phyloP scores from a whole-genome alignment of 1,140 invertebrate genomes.

The Dermatophagoides farinae region DNA sequence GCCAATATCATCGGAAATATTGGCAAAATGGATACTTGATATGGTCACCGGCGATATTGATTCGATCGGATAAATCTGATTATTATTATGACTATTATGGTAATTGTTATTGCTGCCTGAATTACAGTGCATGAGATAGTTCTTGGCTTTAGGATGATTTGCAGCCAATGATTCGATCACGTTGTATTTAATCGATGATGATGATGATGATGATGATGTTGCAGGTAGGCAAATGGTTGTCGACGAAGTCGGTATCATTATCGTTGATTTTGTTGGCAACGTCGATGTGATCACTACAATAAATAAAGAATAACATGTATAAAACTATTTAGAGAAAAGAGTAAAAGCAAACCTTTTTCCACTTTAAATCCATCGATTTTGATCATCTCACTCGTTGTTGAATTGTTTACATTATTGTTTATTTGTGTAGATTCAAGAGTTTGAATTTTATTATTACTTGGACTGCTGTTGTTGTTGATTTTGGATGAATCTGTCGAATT shows the following conservation, averaged over 20 bases:
- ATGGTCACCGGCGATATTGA: neutral
- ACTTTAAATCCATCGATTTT: neutral
- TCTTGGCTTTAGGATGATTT: too few relatives aligned
- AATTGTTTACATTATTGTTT: neutral
- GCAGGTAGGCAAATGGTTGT: neutral
- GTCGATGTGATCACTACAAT: neutral
- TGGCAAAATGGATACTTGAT: neutral
- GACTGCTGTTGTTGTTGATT: neutral
- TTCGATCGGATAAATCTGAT: neutral
- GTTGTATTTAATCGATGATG: neutral
- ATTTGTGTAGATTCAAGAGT: too few relatives aligned
- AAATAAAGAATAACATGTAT: neutral
- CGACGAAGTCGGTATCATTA: neutral
- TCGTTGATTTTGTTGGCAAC: neutral
- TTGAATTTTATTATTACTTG: neutral
- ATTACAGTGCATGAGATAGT: too few relatives aligned
- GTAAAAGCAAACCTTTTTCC: conserved; percentile 2
- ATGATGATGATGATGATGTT: neutral
- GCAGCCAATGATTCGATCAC: neutral
- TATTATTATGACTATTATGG: neutral
- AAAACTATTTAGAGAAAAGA: neutral
- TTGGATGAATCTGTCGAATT: neutral
- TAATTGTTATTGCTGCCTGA: neutral
- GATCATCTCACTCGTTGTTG: neutral
- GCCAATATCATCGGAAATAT: conserved; percentile 57